Percentiles rank a stretch among this genome's conserved stretches.
Conservation (phyloP, 2,888 invertebrate genomes). For the Stenchaetothrips biformis region DNA sequence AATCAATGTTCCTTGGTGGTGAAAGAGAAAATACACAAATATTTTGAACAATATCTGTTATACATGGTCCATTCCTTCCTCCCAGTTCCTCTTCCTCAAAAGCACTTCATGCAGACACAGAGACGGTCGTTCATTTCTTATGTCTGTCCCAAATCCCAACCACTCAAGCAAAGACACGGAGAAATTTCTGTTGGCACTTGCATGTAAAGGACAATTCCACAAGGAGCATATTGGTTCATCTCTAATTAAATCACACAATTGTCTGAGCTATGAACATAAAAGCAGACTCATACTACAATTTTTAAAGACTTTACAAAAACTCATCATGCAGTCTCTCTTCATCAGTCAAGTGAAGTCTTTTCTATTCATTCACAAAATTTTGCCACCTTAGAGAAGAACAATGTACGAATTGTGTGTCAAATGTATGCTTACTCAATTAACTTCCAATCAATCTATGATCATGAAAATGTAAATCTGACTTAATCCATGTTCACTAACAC, state of each 20-base stretch:
- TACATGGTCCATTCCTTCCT: not conserved
- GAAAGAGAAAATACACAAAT: not conserved
- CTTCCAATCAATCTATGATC: no score
- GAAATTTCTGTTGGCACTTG: not conserved
- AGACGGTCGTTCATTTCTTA: no score
- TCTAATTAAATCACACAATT: not conserved
- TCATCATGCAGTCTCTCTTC: slow-evolving; percentile 7
- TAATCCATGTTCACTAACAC: not conserved
- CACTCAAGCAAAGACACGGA: not conserved
- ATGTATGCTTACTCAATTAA: no score
- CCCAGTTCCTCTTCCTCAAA: not conserved
- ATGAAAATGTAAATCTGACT: not conserved
- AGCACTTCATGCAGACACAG: not conserved
- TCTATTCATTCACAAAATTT: not conserved
- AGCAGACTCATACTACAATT: not conserved
- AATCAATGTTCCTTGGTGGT: not conserved
- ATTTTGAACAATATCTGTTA: not conserved
- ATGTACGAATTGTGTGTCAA: not conserved
- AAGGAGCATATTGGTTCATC: not conserved
- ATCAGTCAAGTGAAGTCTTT: slow-evolving; percentile 3
- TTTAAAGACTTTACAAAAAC: not conserved
- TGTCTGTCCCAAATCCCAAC: no score
- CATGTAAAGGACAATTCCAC: not conserved
- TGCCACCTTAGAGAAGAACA: not conserved
- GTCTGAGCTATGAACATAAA: not conserved